Base-by-base conservation (phyloP, 2,797 vertebrate genomes). In the Leptoclinus maculatus region DNA sequence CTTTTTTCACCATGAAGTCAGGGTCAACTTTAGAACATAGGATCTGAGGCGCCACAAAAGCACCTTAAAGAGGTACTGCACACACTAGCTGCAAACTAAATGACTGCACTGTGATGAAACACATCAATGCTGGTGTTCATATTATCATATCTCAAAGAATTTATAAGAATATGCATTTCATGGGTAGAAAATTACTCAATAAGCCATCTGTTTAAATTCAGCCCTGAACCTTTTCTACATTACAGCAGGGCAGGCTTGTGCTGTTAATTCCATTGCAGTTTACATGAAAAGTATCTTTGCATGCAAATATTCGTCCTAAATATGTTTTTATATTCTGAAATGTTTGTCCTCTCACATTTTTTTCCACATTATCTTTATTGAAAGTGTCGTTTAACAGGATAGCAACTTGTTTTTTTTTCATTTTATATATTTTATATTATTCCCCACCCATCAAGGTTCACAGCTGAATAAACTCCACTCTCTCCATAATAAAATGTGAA, bases 11-110 rank as follows among this genome's bases (percentile, higher is more conserved):
- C 49, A 7, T 57, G 17, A 62, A 72, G 68, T 73, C 79, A 53
- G 41, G 71, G 73, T 79, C 12, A 65, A 49, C 47, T 74, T 74
- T 10, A 67, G 36, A 74, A 36, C 41, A 74, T 49, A 85, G 38
- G 77, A 62, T 43, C n/a, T 0, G 23, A 70, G 29, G 54, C 23
- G 21, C 41, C 67, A 59, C 17, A 74, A 59, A 82, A 76, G 17
- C 51, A 34, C 2, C 9, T 69, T 39, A 25, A 47, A 60, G 58
- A 38, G 58, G 0, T 38, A 14, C 12, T 60, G 3, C 19, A 38
- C 34, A n/a, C 58, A 32, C 29, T n/a, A 23, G 58, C 0, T 14
- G 36, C 14, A 60, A 60, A 60, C n/a, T 36, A 59, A n/a, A 59
- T 8, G 21, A 38, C 58, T 8, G 36, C 6, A 23, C 21, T 62